Evolutionary conservation across 2,113 vertebrate species (phyloP), one percentile per base, ranked within the genome.

Genomic region (Dromas ardeola): DNA sequence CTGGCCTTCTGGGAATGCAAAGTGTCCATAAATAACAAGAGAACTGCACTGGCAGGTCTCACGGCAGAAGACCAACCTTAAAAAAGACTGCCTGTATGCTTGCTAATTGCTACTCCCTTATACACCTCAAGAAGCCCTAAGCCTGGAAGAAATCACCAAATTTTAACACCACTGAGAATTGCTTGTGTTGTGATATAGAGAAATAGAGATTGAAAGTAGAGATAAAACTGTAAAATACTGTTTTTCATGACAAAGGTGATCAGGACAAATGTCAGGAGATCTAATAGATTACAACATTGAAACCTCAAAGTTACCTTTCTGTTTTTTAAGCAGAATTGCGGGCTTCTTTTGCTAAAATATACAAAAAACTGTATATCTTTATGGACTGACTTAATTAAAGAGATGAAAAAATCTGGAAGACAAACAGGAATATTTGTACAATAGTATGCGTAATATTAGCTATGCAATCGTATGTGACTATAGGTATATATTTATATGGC

Each of bases 31-130:
- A 89, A 72, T 25, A 10, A 53, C 21, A 61, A 30, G 6, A 93
- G 7, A 72, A 47, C 30, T 36, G 13, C 23, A 10, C 55, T 62
- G 55, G n/a, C 38, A 71, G 19, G 21, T 62, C 25, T 26, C 34
- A 40, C 0, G 0, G 12, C 23, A 49, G 61, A 85, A 65, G 14
- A 47, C 7, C 5, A 3, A 43, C 29, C 61, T 59, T 55, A 22
- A 29, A 66, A 67, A 84, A 70, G 15, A 71, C 12, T 61, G 7
- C 25, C 65, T 45, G 6, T 22, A 10, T 15, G 36, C 29, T 63
- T 66, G 22, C 43, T 58, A 45, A 27, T 27, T 72, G 47, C 47
- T 59, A 23, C 56, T 76, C 30, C 47, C 40, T 86, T 85, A 50
- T 8, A 59, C 3, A 29, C 1, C 42, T 49, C 52, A 82, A 61